Evolutionary conservation across 2,113 vertebrate genomes (phyloP), one percentile per base, ranked within the genome.

Genomic region (Ophiodon elongatus): DNA sequence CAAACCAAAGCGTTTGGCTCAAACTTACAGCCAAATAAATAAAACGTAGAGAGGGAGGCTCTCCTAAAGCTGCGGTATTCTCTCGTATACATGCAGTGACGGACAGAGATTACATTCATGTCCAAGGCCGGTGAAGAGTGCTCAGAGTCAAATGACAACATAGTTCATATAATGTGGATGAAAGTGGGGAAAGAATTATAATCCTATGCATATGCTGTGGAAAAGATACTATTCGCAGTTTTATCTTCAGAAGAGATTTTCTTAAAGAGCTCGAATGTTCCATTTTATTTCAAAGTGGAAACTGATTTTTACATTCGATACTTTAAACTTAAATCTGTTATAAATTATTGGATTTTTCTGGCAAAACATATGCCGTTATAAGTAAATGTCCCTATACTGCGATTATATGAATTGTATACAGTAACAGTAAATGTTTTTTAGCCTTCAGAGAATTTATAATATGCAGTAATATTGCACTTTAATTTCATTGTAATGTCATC

Each of bases 21-120:
- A 45, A 13, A 65, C 63, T 2, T 39, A 2, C n/a, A 37, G 82
- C 65, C 77, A 90, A 85, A 89, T 89, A 91, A 93, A 92, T 88
- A 80, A 83, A 83, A 83, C 39, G 67, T 77, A 56, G 65, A 86
- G 73, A 87, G 75, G 56, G 70, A 84, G 84, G 76, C 67, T 64
- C 78, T 76, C 31, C 25, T 39, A 69, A 88, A 71, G 66, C 80
- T 84, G 86, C 15, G 74, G 73, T 88, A 62, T 82, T 88, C 73
- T 82, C 72, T 86, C 74, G 35, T 74, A 79, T 80, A 85, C 70
- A 78, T 81, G 79, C 76, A 83, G 81, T 90, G 75, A 88, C 70
- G 43, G 71, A 67, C 70, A 63, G 73, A 41, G 57, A 62, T 86
- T 83, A 78, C 62, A 65, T 87, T 71, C 71, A 31, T 11, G 41